These are phyloP conservation scores for Serripes groenlandicus DNA, from an alignment of 2,888 invertebrate genomes.

Conservation along the genomic window DNA sequence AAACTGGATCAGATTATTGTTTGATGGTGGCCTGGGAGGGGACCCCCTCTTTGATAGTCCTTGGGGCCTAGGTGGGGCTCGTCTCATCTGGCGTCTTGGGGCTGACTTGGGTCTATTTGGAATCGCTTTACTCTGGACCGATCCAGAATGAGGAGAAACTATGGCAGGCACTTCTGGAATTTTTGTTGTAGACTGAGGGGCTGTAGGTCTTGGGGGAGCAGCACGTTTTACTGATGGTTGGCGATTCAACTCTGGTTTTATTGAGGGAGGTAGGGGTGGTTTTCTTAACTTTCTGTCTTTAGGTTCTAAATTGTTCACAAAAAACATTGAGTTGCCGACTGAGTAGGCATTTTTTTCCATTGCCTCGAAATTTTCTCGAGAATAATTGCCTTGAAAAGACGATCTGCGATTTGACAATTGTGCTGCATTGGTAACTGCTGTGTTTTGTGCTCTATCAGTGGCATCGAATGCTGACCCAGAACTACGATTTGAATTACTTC, in stretches of 20 bases:
- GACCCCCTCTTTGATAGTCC: slow-evolving; percentile 40
- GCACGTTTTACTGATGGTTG: slow-evolving; percentile 73
- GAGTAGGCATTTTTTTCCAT: slow-evolving; percentile 10
- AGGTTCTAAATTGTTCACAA: slow-evolving; percentile 42
- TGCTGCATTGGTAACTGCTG: neutral
- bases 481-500: slow-evolving; percentile 43
- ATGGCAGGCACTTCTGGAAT: slow-evolving; percentile 74
- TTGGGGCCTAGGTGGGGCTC: slow-evolving; percentile 66
- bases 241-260: slow-evolving; percentile 51
- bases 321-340: slow-evolving; percentile 71
- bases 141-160: slow-evolving; percentile 75
- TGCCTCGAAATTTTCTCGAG: slow-evolving; percentile 48
- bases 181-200: slow-evolving; percentile 75
- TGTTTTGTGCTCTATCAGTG: neutral
- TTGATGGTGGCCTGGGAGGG: slow-evolving; percentile 50
- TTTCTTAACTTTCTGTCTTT: slow-evolving; percentile 56
- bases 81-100: slow-evolving; percentile 47
- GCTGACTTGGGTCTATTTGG: slow-evolving; percentile 46
- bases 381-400: slow-evolving; percentile 38
- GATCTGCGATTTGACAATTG: neutral
- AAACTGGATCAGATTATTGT: slow-evolving; percentile 78
- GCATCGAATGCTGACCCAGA: slow-evolving; percentile 15
- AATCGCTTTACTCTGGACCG: slow-evolving; percentile 64
- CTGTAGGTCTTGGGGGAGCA: slow-evolving; percentile 80
- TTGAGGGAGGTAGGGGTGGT: slow-evolving; percentile 65